These are phyloP conservation scores for Ceuthmochares aereus DNA, from an alignment of 2,113 vertebrate species.

Conservation along the genomic window DNA sequence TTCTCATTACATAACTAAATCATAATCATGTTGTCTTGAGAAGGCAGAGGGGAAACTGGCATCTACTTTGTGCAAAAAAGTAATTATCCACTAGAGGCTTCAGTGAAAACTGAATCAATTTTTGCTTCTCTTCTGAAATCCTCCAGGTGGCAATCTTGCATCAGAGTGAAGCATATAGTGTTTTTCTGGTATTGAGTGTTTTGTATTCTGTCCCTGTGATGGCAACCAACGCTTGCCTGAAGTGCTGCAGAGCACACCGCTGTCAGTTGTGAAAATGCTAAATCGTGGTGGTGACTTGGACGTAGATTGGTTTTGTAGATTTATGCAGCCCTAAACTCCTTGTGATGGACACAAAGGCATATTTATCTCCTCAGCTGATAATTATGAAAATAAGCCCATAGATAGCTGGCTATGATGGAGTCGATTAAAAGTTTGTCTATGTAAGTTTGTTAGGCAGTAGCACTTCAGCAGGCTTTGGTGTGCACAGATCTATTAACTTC, in stretches of 20 bases:
- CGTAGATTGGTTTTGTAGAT: not conserved
- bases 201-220: not conserved
- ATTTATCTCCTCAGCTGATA: not conserved
- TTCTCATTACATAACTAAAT: not conserved
- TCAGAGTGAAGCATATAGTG: not conserved
- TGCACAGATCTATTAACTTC: not conserved
- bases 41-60: not conserved
- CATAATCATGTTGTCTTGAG: not conserved
- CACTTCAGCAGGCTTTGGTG: not conserved
- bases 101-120: not conserved
- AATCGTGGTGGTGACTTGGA: not conserved
- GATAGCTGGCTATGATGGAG: not conserved
- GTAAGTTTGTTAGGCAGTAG: not conserved
- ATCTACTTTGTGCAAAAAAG: not conserved
- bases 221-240: not conserved
- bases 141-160: slow-evolving; percentile 69
- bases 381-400: not conserved
- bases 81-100: fast-evolving
- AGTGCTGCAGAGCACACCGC: not conserved
- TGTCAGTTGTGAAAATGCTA: not conserved
- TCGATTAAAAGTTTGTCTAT: not conserved
- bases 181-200: not conserved
- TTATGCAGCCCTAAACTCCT: not conserved
- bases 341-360: not conserved
- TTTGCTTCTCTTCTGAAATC: slow-evolving; percentile 16